These are phyloP conservation scores for Cephalopholis sonnerati DNA, from an alignment of 2,113 vertebrate species.

Conservation along the genomic window DNA sequence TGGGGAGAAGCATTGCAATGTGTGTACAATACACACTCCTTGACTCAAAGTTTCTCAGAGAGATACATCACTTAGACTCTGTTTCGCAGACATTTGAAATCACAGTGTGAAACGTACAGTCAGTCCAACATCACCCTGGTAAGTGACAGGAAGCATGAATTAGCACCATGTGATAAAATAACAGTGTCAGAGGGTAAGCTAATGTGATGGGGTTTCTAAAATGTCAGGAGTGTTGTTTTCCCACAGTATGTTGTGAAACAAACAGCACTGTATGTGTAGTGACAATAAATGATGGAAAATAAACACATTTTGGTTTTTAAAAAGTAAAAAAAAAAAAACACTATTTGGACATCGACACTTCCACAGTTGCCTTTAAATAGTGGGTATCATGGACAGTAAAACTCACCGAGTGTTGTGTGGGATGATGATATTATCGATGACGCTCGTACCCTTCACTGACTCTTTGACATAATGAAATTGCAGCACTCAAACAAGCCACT, in stretches of 20 bases:
- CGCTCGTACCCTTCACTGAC: not conserved
- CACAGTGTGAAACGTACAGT: constrained; percentile 49
- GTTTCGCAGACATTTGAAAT: constrained; percentile 53
- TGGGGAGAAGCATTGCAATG: constrained; percentile 47
- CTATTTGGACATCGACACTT: not conserved
- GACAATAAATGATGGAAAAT: not conserved
- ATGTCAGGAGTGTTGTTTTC: not conserved
- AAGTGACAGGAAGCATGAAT: constrained; percentile 26
- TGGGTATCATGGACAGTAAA: not conserved
- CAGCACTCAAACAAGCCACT: not conserved
- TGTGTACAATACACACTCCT: constrained; percentile 36
- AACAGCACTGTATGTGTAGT: not conserved
- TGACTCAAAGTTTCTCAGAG: constrained; percentile 9
- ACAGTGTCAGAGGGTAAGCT: not conserved
- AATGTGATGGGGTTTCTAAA: not conserved
- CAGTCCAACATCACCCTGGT: constrained; percentile 45
- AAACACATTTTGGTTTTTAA: not conserved
- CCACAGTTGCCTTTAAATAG: not conserved
- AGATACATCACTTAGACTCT: constrained; percentile 41
- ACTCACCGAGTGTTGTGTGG: not conserved
- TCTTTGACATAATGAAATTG: not conserved
- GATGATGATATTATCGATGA: not conserved
- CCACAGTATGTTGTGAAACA: not conserved
- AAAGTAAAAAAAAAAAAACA: not conserved
- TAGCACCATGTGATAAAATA: constrained; percentile 24